Percentiles rank a stretch among this genome's conserved stretches.
Evolutionary conservation across 2,888 invertebrate species (phyloP).

Genomic region (Tipula vernalis): DNA sequence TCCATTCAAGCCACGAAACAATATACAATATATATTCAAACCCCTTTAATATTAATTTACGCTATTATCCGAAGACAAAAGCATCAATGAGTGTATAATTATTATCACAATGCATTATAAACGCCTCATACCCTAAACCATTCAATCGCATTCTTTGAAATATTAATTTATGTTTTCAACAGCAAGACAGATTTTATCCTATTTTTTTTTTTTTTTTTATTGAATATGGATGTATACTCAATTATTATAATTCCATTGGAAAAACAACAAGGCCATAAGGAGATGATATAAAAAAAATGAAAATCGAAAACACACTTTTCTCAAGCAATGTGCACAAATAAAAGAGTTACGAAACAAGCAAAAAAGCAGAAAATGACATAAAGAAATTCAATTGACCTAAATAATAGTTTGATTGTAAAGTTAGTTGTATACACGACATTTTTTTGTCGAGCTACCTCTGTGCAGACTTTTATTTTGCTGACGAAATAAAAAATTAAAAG

Average conservation of each 20-base stretch:
- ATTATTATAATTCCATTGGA: background rate
- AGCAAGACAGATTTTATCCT: background rate
- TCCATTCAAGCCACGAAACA: no score
- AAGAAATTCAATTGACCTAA: background rate
- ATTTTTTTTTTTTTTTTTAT: background rate
- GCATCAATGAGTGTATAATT: no score
- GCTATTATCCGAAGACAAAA: no score
- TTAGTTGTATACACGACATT: background rate
- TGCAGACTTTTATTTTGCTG: background rate
- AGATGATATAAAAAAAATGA: background rate
- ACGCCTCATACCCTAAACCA: background rate
- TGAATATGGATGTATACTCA: background rate
- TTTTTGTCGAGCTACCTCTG: no score
- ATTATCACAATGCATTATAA: background rate
- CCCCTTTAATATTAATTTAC: no score
- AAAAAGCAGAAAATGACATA: background rate
- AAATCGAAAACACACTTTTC: background rate
- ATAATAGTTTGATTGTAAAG: background rate
- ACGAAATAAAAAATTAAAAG: background rate
- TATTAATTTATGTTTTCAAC: background rate
- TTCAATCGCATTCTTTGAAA: background rate
- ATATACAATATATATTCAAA: no score
- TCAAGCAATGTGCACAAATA: background rate
- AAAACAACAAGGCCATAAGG: background rate
- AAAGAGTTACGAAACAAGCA: background rate